Percentiles rank a stretch among this genome's conserved stretches.
Evolutionary conservation across 1,140 invertebrate genomes (phyloP).

Genomic region (Diuraphis noxia): DNA sequence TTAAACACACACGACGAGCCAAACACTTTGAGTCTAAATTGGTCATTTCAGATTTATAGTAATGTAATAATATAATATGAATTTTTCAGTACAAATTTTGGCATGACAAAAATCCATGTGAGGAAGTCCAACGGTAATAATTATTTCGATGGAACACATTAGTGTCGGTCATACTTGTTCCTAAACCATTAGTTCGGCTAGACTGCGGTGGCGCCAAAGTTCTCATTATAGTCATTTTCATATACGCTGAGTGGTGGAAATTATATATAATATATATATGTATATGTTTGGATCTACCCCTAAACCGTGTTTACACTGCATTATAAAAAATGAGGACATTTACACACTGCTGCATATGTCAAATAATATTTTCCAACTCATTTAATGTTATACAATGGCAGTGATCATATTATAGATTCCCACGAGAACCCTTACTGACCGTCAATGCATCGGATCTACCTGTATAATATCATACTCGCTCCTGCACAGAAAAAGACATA

Average conservation of each 20-base stretch:
- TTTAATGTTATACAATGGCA: not conserved
- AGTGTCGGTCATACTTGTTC: not conserved
- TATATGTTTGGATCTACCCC: too few relatives aligned
- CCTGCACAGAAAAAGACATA: not conserved
- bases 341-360: not conserved
- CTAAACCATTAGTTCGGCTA: not conserved
- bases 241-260: not conserved
- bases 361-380: not conserved
- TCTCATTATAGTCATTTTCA: not conserved
- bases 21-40: not conserved
- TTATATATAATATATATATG: too few relatives aligned
- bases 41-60: not conserved
- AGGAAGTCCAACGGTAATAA: not conserved
- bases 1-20: too few relatives aligned
- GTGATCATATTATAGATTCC: not conserved
- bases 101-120: not conserved
- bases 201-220: not conserved
- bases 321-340: not conserved
- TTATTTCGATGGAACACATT: not conserved
- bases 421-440: not conserved
- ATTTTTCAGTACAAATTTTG: not conserved
- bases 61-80: too few relatives aligned
- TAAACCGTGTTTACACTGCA: not conserved
- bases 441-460: too few relatives aligned
- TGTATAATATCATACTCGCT: not conserved